Base-by-base conservation (phyloP, 2,888 invertebrate genomes). In the Fragum sueziense region DNA sequence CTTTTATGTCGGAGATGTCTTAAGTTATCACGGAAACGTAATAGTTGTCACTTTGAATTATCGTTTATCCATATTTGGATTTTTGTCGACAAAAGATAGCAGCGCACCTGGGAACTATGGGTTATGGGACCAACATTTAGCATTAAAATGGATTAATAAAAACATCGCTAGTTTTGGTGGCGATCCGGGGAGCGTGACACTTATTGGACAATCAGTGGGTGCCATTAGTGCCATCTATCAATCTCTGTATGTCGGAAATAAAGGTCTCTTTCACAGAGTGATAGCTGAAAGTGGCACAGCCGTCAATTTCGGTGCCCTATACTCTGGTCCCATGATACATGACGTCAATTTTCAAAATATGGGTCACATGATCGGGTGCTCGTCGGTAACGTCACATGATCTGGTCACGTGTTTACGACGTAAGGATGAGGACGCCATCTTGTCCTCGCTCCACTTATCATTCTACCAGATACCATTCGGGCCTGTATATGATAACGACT, bases 191-290 rank as follows among this genome's bases (percentile, higher is more conserved):
- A 74, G 54, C 9, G 79, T 90, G 2, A 88, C 89, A 0, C 37
- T 90, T n/a, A 86, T 85, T 52, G 90, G 90, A 20, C 85, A 88
- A 69, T 88, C 88, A 31, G 89, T 89, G 9, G 90, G 90, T 0
- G 87, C 84, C 3, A 79, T 79, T 4, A 82, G 86, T 76, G 87
- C 81, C 1, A 72, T 82, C 9, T 76, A 84, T 37, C 87, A 88
- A 17, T 80, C 86, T 6, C 22, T 87, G 17, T 85, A 85, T 69
- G 85, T 86, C 1, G 73, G 74, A 51, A 86, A 82, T 68, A 77
- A 76, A 79, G 87, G 88, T 17, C 67, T 89, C n/a, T 88, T 90
- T 69, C 85, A 86, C 1, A 70, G 86, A 22, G 82, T 80, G 14
- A 78, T 78, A 4, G 69, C 78, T 1, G 74, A 74, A 41, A 78